Conservation (phyloP, 2,888 invertebrate genomes). For the Drosophila gaucha region DNA sequence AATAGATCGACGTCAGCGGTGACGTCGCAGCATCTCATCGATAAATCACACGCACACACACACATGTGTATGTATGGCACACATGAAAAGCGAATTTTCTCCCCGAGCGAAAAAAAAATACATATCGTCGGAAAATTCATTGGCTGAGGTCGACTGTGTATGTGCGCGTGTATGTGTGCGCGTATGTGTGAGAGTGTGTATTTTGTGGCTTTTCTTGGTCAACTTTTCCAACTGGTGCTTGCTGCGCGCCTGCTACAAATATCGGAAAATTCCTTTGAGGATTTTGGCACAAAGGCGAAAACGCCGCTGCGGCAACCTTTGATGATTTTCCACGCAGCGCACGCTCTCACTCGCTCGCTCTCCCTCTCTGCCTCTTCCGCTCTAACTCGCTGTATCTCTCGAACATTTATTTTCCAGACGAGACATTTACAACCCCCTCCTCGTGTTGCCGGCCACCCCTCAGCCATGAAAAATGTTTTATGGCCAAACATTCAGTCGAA, state of each 20-base stretch:
- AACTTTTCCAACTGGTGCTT: slow-evolving; percentile 60
- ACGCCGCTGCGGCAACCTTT: slow-evolving; percentile 77
- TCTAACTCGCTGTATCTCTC: slow-evolving; percentile 8
- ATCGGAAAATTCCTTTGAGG: slow-evolving; percentile 85
- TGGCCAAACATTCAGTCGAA: slow-evolving; percentile 46
- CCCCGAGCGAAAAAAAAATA: slow-evolving; percentile 57
- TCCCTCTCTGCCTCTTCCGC: not conserved
- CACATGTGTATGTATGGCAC: slow-evolving; percentile 40
- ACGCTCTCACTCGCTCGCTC: slow-evolving; percentile 39
- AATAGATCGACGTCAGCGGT: slow-evolving; percentile 70
- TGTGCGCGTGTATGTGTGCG: slow-evolving; percentile 33
- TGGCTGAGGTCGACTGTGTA: slow-evolving; percentile 50
- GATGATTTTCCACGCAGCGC: slow-evolving; percentile 74
- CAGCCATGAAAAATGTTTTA: slow-evolving; percentile 71
- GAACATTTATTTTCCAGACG: slow-evolving; percentile 66
- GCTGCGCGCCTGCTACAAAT: slow-evolving; percentile 81
- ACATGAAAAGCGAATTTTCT: slow-evolving; percentile 79
- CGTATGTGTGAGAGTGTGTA: slow-evolving; percentile 30
- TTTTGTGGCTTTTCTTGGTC: slow-evolving; percentile 73
- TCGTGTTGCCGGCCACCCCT: slow-evolving; percentile 45
- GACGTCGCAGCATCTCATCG: slow-evolving; percentile 72
- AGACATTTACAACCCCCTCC: slow-evolving; percentile 70
- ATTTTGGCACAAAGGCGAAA: slow-evolving; percentile 81
- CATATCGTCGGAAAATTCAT: slow-evolving; percentile 73
- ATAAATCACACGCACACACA: slow-evolving; percentile 46